phyloP scores from a whole-genome alignment of 2,888 invertebrate species.

The Campoplex capitator region DNA sequence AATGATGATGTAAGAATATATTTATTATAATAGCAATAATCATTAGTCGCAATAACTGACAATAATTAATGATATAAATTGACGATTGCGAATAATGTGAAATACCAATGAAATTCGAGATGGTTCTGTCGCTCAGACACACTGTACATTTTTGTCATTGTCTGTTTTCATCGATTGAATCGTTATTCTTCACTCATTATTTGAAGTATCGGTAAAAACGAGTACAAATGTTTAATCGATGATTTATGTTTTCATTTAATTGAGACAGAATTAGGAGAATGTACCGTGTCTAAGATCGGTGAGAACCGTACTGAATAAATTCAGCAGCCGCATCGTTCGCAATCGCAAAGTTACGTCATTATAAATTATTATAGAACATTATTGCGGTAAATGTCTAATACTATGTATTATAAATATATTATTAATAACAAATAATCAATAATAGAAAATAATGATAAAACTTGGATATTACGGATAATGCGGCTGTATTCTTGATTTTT shows the following conservation, averaged over 20 bases:
- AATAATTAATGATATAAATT: constrained; percentile 60
- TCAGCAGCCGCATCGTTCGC: constrained; percentile 36
- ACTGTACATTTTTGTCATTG: not conserved
- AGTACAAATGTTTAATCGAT: not conserved
- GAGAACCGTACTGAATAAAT: too few species aligned
- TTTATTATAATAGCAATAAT: constrained; percentile 73
- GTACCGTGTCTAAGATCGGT: constrained; percentile 32
- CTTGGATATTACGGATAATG: constrained; percentile 58
- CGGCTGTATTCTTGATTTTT: constrained; percentile 20
- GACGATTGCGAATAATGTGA: constrained; percentile 49
- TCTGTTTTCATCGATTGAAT: not conserved
- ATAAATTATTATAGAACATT: constrained; percentile 46
- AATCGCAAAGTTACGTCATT: constrained; percentile 60
- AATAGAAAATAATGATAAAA: constrained; percentile 58
- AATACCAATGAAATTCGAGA: constrained; percentile 30
- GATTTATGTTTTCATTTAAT: not conserved
- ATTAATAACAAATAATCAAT: constrained; percentile 69
- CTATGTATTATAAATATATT: constrained; percentile 76
- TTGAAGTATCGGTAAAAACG: not conserved
- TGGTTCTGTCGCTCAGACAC: constrained; percentile 39
- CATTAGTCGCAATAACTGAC: constrained; percentile 58
- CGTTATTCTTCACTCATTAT: not conserved
- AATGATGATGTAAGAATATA: constrained; percentile 80
- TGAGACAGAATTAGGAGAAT: not conserved
- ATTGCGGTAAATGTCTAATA: constrained; percentile 66